Base-by-base conservation (phyloP, 2,888 invertebrate genomes). In the Dione vanillae region DNA sequence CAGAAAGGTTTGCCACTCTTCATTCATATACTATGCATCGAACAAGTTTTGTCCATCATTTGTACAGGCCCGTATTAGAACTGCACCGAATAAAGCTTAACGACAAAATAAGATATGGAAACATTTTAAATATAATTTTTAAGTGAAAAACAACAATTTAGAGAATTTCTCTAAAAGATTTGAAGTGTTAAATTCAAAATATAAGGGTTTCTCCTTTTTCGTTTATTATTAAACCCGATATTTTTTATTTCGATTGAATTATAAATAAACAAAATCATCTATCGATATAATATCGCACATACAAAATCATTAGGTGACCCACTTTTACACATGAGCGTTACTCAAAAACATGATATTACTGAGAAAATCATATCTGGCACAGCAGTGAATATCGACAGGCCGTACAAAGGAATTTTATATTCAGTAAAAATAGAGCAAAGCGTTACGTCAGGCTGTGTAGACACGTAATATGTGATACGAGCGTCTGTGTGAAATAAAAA, bases 401-500 rank as follows among this genome's bases (percentile, higher is more conserved):
- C 54, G n/a, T 54, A 54, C 54, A 54, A 54, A 54, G 35, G 35
- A 37, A 54, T 37, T 37, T 54, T 37, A 54, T 54, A 54, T 10
- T 37, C 54, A 54, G 54, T 11, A 54, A 54, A 54, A 37, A 54
- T 54, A 54, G 54, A 54, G 37, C 27, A n/a, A 37, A 16, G 1
- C n/a, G 37, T 54, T 37, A 54, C 54, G 16, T 54, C 37, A 54
- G 9, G 16, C 16, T 54, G n/a, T 8, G 16, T 54, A 35, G n/a
- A 37, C 37, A 54, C 54, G 37, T 54, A n/a, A 54, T 54, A 54
- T 3, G 5, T 35, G n/a, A n/a, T n/a, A n/a, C 5, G 37, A n/a
- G 11, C n/a, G 16, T 10, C 2, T 35, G 14, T 35, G n/a, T 35
- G n/a, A n/a, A 54, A 54, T 35, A n/a, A 35, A 35, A 54, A 54